phyloP scores from a whole-genome alignment of 1,140 invertebrate species.

The Dendrolimus punctatus region DNA sequence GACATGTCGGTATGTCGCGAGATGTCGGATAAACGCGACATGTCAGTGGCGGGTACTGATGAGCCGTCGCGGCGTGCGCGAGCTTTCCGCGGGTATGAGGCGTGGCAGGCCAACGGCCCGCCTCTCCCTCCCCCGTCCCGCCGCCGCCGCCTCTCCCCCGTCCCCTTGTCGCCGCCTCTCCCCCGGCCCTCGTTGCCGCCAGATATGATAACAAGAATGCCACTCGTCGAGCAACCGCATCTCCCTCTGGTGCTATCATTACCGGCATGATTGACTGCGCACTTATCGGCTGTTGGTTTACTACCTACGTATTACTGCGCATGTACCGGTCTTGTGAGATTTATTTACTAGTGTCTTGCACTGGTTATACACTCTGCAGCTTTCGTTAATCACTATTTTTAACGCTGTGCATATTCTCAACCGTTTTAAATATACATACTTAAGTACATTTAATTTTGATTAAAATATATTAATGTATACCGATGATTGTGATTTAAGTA shows the following conservation, averaged over 20 bases:
- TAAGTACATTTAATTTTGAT: too few species aligned
- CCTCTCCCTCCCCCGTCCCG: constrained; percentile 4
- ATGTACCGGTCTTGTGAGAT: neutral
- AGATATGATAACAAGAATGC: constrained; percentile 63
- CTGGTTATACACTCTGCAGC: too few species aligned
- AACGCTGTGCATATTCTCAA: too few species aligned
- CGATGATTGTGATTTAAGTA: too few species aligned
- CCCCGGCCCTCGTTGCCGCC: constrained; percentile 24
- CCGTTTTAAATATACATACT: too few species aligned
- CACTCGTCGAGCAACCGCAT: constrained; percentile 48
- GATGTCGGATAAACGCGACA: neutral
- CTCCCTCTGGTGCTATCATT: constrained; percentile 52
- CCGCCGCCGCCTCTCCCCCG: constrained; percentile 16
- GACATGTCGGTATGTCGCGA: constrained; percentile 74
- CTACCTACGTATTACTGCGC: constrained; percentile 9
- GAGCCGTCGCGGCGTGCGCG: constrained; percentile 10
- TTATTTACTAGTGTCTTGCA: too few species aligned
- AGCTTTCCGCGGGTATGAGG: constrained; percentile 7
- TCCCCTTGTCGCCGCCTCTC: too few species aligned
- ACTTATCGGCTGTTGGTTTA: constrained; percentile 58
- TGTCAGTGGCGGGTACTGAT: neutral
- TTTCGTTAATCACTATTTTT: too few species aligned
- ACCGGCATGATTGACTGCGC: constrained; percentile 58
- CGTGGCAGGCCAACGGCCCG: constrained; percentile 9
- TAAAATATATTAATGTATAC: too few species aligned